phyloP scores from a whole-genome alignment of 2,888 invertebrate genomes.

The Drosophila colorata region DNA sequence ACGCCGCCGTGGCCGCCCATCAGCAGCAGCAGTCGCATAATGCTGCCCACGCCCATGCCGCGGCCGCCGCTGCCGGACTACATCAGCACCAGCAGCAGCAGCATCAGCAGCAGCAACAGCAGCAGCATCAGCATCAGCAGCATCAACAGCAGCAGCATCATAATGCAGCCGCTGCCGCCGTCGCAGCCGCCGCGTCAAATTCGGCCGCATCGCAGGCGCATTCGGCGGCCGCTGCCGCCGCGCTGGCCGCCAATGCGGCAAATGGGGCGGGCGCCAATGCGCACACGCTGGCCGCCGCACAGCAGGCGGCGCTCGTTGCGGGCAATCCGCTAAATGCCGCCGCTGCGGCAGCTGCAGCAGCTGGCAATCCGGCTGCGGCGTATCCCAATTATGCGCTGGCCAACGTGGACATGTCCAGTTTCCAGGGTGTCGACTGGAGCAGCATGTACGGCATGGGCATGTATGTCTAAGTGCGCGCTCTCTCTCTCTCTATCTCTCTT shows the following conservation, averaged over 20 bases:
- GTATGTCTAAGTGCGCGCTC: conserved; percentile 88
- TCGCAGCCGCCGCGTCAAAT: conserved; percentile 63
- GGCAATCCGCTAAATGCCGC: conserved; percentile 86
- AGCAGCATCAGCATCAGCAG: conserved; percentile 62
- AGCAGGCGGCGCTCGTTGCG: conserved; percentile 83
- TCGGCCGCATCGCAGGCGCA: conserved; percentile 85
- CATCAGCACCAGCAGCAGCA: conserved; percentile 82
- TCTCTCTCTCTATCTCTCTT: background rate
- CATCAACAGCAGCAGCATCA: conserved; percentile 55
- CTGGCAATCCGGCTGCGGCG: conserved; percentile 88
- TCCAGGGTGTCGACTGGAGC: conserved; percentile 96
- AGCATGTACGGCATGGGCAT: conserved; percentile 97
- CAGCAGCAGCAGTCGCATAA: conserved; percentile 71
- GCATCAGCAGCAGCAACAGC: conserved; percentile 62
- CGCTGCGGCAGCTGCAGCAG: conserved; percentile 87
- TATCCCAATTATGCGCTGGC: conserved; percentile 93
- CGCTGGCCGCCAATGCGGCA: conserved; percentile 76
- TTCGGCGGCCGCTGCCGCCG: conserved; percentile 75
- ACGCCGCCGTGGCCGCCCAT: conserved; percentile 81
- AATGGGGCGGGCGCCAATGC: conserved; percentile 64
- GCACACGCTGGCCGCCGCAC: conserved; percentile 86
- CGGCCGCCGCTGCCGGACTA: conserved; percentile 60
- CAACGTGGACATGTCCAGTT: conserved; percentile 96
- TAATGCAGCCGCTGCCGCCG: conserved; percentile 51
- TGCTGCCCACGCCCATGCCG: conserved; percentile 61